Conservation (phyloP, 2,888 invertebrate genomes). For the Tupiocoris notatus region DNA sequence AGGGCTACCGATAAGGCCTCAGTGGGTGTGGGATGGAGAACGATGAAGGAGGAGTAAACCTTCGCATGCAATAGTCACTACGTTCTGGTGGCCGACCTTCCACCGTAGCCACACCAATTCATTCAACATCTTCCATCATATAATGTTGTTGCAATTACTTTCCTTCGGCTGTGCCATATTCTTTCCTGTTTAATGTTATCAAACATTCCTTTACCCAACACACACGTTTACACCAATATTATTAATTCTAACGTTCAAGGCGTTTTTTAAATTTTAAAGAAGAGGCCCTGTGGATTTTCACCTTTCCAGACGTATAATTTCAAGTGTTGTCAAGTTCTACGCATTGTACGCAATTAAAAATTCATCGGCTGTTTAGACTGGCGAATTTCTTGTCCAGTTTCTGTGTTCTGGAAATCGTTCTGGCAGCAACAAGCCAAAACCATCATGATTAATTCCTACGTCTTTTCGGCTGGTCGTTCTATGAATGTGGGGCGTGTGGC, state of each 20-base stretch:
- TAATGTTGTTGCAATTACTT: not conserved
- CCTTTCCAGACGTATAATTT: no score
- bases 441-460: no score
- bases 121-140: not conserved
- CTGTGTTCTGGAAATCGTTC: no score
- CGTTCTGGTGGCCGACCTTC: no score
- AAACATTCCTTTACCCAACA: not conserved
- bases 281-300: not conserved
- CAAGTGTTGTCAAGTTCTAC: no score
- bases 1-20: slow-evolving; percentile 11
- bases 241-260: not conserved
- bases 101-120: not conserved
- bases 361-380: no score
- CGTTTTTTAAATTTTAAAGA: not conserved
- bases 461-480: no score
- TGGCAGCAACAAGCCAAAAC: no score
- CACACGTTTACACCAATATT: not conserved
- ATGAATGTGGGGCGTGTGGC: no score
- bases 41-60: not conserved
- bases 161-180: not conserved
- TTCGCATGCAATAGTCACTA: not conserved
- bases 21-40: not conserved
- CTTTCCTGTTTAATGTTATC: no score
- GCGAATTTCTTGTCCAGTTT: no score
- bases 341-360: no score